Conservation (phyloP, 2,113 vertebrate genomes). For the Aythya baeri region DNA sequence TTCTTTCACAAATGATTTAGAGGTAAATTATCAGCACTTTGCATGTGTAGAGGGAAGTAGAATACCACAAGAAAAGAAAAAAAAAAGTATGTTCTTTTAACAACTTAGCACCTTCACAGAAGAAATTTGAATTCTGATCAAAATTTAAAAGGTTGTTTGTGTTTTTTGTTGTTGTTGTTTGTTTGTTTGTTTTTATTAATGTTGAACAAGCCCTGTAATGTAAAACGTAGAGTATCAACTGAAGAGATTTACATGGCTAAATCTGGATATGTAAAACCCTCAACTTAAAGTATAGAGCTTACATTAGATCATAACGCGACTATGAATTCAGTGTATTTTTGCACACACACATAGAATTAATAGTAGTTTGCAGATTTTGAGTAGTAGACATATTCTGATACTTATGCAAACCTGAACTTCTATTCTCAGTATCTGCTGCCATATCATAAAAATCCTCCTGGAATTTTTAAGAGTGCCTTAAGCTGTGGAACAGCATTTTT, state of each 20-base stretch:
- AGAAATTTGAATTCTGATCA: neutral
- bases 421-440: neutral
- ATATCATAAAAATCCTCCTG: rapidly evolving
- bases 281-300: neutral
- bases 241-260: neutral
- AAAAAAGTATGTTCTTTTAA: neutral
- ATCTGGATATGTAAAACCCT: neutral
- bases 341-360: neutral
- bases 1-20: neutral
- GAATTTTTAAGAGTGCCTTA: neutral
- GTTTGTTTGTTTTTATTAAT: neutral
- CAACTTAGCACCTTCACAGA: neutral
- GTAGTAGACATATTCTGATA: neutral
- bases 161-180: too few species aligned
- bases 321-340: neutral
- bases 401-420: neutral
- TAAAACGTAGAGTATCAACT: neutral
- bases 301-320: neutral
- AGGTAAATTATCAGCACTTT: neutral
- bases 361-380: neutral
- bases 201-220: neutral
- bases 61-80: neutral
- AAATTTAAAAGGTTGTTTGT: neutral
- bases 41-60: neutral
- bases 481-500: neutral